Evolutionary conservation across 2,113 vertebrate genomes (phyloP).

Genomic region (Macquaria ambigua): DNA sequence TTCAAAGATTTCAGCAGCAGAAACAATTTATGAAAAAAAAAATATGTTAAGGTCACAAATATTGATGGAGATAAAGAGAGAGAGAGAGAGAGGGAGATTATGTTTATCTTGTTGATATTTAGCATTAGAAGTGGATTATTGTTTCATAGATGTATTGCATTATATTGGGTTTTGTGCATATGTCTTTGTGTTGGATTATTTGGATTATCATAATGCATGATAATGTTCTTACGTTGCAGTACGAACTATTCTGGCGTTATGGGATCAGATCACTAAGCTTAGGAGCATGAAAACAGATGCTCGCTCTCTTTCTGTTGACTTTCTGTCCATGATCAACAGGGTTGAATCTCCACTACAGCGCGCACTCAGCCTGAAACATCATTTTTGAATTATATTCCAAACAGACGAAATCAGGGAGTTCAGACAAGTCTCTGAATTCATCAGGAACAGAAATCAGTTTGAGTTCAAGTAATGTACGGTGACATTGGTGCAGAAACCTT

Average conservation of each 20-base stretch:
- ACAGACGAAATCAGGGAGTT: conserved; percentile 58
- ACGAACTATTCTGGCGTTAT: conserved; percentile 58
- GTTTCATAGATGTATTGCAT: conserved; percentile 66
- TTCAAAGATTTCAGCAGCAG: conserved; percentile 19
- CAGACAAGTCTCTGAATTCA: conserved; percentile 63
- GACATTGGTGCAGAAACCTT: conserved; percentile 42
- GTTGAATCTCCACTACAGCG: conserved; percentile 4
- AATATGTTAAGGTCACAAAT: conserved; percentile 28
- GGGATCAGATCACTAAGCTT: conserved; percentile 67
- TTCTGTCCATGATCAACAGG: conserved; percentile 41
- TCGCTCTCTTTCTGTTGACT: conserved; percentile 51
- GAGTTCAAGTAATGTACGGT: conserved; percentile 33
- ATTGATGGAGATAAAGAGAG: conserved; percentile 41
- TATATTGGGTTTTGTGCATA: conserved; percentile 65
- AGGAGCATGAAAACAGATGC: conserved; percentile 61
- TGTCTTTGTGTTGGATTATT: conserved; percentile 77
- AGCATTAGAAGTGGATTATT: conserved; percentile 73
- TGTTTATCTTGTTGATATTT: conserved; percentile 69
- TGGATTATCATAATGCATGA: conserved; percentile 78
- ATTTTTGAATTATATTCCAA: conserved; percentile 55
- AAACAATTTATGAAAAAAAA: conserved; percentile 44
- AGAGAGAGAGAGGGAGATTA: conserved; percentile 55
- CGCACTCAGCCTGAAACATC: conserved; percentile 10
- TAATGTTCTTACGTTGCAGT: conserved; percentile 70
- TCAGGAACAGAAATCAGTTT: conserved; percentile 65